Evolutionary conservation across 1,140 invertebrate species (phyloP).

Genomic region (Schlechtendalia chinensis): DNA sequence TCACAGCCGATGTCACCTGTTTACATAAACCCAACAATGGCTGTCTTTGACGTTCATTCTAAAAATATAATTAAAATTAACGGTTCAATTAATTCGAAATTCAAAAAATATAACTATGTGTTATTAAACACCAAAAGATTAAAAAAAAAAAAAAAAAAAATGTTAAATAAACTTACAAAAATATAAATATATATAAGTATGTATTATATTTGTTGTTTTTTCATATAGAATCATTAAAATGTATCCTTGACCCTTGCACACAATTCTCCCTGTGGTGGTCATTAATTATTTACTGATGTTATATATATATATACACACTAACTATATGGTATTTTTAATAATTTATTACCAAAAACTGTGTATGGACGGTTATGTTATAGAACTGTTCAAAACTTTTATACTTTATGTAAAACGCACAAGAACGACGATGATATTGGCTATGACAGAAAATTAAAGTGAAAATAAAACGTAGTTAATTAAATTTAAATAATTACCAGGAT

Average conservation of each 20-base stretch:
- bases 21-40: slow-evolving; percentile 57
- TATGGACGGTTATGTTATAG: too few species aligned
- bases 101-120: neutral
- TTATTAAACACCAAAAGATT: too few species aligned
- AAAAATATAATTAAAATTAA: neutral
- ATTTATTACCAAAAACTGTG: neutral
- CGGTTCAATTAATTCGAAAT: neutral
- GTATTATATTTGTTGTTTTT: too few species aligned
- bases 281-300: slow-evolving; percentile 4
- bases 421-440: too few species aligned
- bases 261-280: neutral
- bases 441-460: too few species aligned
- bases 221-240: neutral
- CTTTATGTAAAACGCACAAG: too few species aligned
- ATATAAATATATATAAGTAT: neutral
- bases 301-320: too few species aligned
- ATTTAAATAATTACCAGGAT: too few species aligned
- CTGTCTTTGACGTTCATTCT: slow-evolving; percentile 59
- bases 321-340: neutral
- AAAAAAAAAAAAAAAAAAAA: neutral
- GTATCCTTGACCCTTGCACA: neutral
- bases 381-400: too few species aligned
- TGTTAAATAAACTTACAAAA: neutral
- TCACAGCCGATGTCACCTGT: slow-evolving; percentile 56
- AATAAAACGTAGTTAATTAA: too few species aligned